A percentile compares a stretch with the other conserved stretches of the same genome.
Conservation (phyloP, 2,797 vertebrate genomes). For the Gambelia wislizenii region DNA sequence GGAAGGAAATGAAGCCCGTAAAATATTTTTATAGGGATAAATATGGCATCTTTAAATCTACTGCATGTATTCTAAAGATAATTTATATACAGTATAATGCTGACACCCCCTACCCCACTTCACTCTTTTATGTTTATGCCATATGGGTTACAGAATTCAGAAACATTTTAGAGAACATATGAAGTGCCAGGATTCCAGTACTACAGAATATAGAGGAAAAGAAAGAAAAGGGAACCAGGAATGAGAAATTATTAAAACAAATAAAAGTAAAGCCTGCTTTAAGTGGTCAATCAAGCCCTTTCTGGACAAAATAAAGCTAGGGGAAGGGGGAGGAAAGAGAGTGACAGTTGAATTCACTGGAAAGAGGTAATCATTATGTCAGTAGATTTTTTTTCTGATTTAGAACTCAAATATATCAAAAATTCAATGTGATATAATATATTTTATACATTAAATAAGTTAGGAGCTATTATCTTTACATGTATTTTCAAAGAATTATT, state of each 20-base stretch:
- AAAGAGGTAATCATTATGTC: background rate
- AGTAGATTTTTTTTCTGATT: slow-evolving; percentile 16
- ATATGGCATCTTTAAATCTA: background rate
- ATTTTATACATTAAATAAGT: slow-evolving; percentile 21
- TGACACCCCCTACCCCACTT: background rate
- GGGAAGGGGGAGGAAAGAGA: background rate
- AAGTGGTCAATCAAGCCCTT: slow-evolving; percentile 16
- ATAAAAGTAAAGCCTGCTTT: background rate
- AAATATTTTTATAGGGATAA: background rate
- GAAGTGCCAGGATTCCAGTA: slow-evolving; percentile 36
- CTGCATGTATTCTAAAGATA: background rate
- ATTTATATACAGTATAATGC: background rate
- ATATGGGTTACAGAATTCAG: background rate
- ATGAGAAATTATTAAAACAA: slow-evolving; percentile 52
- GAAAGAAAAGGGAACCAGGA: slow-evolving; percentile 50
- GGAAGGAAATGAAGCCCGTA: background rate
- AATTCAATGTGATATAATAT: background rate
- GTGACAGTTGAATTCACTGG: rapidly evolving
- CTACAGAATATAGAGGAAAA: slow-evolving; percentile 49
- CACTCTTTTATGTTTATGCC: background rate
- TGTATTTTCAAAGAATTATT: background rate
- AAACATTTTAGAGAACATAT: slow-evolving; percentile 18
- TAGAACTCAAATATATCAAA: background rate
- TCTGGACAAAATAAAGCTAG: slow-evolving; percentile 37
- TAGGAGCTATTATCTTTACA: slow-evolving; percentile 7